A percentile compares a stretch with the other conserved stretches of the same genome.
These are phyloP conservation scores for Ceyx cyanopectus DNA, from an alignment of 2,113 vertebrate species.

Conservation along the genomic window DNA sequence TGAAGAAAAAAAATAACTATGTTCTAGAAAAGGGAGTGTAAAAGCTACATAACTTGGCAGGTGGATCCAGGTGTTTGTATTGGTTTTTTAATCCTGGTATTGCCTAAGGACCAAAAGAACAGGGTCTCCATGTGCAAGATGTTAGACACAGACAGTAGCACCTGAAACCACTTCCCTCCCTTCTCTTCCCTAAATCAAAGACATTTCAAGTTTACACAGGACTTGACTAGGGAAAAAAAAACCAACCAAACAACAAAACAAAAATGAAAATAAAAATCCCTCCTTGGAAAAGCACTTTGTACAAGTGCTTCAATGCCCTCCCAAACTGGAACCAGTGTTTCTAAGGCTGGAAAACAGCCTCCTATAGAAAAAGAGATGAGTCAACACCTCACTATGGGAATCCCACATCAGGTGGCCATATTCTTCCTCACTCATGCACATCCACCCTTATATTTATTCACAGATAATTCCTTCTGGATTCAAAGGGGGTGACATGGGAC, in stretches of 20 bases:
- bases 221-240: not conserved
- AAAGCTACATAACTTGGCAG: not conserved
- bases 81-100: not conserved
- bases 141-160: not conserved
- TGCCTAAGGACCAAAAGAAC: conserved; percentile 38
- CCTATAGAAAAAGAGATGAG: not conserved
- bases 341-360: conserved; percentile 14
- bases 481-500: not conserved
- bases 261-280: not conserved
- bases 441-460: not conserved
- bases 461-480: not conserved
- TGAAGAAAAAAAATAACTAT: not conserved
- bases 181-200: not conserved
- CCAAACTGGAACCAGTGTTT: not conserved
- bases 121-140: not conserved
- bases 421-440: not conserved
- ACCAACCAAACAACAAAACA: not conserved
- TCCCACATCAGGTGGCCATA: not conserved
- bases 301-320: not conserved
- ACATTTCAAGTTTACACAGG: conserved; percentile 41
- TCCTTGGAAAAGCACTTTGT: not conserved
- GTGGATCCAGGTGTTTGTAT: not conserved
- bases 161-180: not conserved
- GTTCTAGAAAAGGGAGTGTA: not conserved
- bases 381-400: conserved; percentile 1